phyloP scores from a whole-genome alignment of 2,113 vertebrate species.

The Centrocercus urophasianus region DNA sequence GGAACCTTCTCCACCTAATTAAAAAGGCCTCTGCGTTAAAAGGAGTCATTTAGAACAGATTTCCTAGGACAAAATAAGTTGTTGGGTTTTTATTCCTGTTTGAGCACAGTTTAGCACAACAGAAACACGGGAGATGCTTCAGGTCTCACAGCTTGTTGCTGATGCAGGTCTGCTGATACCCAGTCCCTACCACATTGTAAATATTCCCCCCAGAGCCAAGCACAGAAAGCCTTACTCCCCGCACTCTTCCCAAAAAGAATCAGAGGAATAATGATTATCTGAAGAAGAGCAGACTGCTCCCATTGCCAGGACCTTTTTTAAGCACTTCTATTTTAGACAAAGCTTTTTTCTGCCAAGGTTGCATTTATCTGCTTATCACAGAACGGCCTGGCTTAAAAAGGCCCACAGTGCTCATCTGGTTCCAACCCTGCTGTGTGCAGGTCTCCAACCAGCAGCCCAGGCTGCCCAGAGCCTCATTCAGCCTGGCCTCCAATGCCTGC shows the following conservation, averaged over 20 bases:
- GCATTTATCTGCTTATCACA: not conserved
- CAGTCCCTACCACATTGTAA: not conserved
- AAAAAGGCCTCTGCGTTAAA: conserved; percentile 24
- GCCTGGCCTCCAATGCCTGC: no score
- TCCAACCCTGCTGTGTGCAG: no score
- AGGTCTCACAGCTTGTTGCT: not conserved
- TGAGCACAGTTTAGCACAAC: not conserved
- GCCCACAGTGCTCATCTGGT: no score
- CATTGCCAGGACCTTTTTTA: not conserved
- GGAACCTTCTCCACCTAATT: conserved; percentile 61
- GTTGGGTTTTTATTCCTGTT: not conserved
- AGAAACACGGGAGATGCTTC: not conserved
- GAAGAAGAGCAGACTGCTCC: not conserved
- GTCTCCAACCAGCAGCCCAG: no score
- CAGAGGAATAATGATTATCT: not conserved
- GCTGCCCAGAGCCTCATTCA: no score
- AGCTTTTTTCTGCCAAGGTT: not conserved
- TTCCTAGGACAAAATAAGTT: not conserved
- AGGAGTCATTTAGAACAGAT: not conserved
- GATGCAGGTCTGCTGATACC: not conserved
- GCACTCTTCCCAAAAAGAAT: not conserved
- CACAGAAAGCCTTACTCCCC: not conserved
- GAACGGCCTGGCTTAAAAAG: no score
- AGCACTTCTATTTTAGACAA: not conserved
- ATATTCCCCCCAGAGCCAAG: not conserved